These are phyloP conservation scores for Papilio gigon DNA, from an alignment of 2,888 invertebrate genomes.

Conservation along the genomic window DNA sequence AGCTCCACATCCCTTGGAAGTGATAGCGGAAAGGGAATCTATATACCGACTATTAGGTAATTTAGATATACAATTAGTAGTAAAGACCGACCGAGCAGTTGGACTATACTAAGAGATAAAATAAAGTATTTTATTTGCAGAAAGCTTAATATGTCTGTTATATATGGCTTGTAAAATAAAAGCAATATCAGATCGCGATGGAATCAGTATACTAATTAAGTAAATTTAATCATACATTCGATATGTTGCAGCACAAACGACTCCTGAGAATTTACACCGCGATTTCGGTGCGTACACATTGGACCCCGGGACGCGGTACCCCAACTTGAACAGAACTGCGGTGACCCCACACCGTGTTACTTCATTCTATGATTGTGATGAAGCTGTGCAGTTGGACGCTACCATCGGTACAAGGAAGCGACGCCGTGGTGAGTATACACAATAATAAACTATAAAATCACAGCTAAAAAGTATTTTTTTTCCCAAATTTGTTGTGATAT, in stretches of 20 bases:
- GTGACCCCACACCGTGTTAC: conserved; percentile 89
- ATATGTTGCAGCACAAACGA: conserved; percentile 90
- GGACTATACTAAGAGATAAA: too few relatives aligned
- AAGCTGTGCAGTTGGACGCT: conserved; percentile 69
- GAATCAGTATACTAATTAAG: not conserved
- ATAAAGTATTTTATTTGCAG: too few relatives aligned
- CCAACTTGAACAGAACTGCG: conserved; percentile 89
- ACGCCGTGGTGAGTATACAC: conserved; percentile 59
- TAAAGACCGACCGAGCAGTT: not conserved
- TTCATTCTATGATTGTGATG: conserved; percentile 70
- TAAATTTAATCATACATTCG: not conserved
- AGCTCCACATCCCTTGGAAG: conserved; percentile 88
- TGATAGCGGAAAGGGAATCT: conserved; percentile 96
- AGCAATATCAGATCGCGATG: not conserved
- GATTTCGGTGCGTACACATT: conserved; percentile 93
- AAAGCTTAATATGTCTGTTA: too few relatives aligned
- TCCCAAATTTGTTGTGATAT: too few relatives aligned
- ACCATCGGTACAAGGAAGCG: conserved; percentile 50
- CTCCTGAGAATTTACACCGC: conserved; percentile 96
- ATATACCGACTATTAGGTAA: conserved; percentile 89
- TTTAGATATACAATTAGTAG: not conserved
- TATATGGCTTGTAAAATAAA: too few relatives aligned
- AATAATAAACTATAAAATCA: too few relatives aligned
- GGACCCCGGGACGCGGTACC: conserved; percentile 92
- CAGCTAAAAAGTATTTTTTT: too few relatives aligned